Evolutionary conservation across 2,888 invertebrate species (phyloP).

Genomic region (Megamerina dolium): DNA sequence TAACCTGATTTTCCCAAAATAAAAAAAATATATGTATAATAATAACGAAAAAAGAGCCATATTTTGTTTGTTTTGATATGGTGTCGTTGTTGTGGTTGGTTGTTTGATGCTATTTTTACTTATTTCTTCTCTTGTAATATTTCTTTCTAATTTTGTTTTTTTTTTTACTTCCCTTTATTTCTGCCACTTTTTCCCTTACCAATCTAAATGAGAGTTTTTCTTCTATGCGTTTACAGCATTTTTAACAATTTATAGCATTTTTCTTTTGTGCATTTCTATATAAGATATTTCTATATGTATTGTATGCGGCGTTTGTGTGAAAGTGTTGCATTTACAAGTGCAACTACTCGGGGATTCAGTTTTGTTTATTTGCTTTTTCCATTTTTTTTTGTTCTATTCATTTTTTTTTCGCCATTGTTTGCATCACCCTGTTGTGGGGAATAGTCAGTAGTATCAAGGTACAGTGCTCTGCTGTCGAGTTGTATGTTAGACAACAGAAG

Average conservation of each 20-base stretch:
- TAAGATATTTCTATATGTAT: neutral
- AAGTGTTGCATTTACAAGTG: slow-evolving; percentile 1
- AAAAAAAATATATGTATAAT: no score
- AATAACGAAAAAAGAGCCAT: no score
- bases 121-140: no score
- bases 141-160: no score
- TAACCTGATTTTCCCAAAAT: slow-evolving; percentile 1
- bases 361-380: slow-evolving; percentile 1
- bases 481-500: no score
- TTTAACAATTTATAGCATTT: neutral
- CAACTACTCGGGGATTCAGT: neutral
- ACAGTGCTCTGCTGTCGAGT: no score
- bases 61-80: no score
- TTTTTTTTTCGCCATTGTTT: neutral
- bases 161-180: no score
- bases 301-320: neutral
- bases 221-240: neutral
- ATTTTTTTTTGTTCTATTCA: neutral
- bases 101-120: no score
- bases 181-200: neutral
- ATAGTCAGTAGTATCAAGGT: no score
- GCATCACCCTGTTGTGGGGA: no score
- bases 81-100: no score
- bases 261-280: neutral
- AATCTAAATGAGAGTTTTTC: neutral